Evolutionary conservation across 2,797 vertebrate genomes (phyloP), one percentile per base, ranked within the genome.

Genomic region (Aplochiton taeniatus): DNA sequence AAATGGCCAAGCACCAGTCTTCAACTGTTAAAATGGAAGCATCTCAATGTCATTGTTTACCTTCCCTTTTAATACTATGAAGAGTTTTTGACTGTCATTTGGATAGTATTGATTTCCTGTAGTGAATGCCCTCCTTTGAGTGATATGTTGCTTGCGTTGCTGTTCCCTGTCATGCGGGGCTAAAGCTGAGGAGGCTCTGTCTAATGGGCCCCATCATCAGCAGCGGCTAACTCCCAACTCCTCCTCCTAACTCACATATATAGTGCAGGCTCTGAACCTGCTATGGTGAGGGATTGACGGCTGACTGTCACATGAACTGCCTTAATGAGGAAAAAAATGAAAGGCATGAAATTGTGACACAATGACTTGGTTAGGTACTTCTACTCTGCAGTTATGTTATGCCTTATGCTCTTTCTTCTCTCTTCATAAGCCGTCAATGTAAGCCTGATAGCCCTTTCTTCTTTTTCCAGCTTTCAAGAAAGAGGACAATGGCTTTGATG

Each of bases 401-500:
- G 61, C 11, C 4, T 65, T 46, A 31, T 52, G 9, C n/a, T 58
- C 70, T 70, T 72, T 52, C 59, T 66, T 70, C 17, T 13, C 64
- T 76, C 60, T 76, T 81, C 76, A 77, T 63, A 73, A 66, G 43
- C 59, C 47, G 61, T 70, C 68, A 59, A 49, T 43, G 19, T 17
- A 2, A 18, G 65, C 69, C 74, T 88, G 66, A 83, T 67, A n/a
- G 69, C 64, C 31, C 50, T 76, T 74, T 80, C 58, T 77, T 79
- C 56, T 75, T 18, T 72, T 71, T 90, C 60, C 87, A 97, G 96
- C 95, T 72, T 93, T 97, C 93, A 98, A 96, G 93, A 98, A 98
- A 89, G 96, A 98, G 42, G 96, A 98, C 83, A 94, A 87, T 70
- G 77, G 89, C 87, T 95, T 97, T 87, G 95, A 98, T 81, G 95